phyloP scores from a whole-genome alignment of 2,888 invertebrate genomes.

The Chaetoderma sp. region DNA sequence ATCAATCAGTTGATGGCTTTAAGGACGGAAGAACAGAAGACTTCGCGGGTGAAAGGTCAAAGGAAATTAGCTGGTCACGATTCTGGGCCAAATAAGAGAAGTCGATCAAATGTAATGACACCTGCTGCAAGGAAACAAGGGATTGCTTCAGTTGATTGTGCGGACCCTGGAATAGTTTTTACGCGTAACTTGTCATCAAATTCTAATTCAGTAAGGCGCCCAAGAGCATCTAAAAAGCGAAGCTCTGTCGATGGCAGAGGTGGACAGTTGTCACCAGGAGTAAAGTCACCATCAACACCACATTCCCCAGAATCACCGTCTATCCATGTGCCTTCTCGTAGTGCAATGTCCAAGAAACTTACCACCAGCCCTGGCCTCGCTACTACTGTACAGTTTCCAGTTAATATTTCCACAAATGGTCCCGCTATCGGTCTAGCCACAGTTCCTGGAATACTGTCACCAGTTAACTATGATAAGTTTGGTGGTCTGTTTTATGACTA shows the following conservation, averaged over 20 bases:
- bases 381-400: not conserved
- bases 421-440: conserved; percentile 3
- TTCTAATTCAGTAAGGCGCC: not conserved
- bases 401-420: not conserved
- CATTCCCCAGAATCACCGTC: not conserved
- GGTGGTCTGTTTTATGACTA: conserved; percentile 52
- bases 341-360: conserved; percentile 6
- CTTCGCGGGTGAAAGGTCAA: not conserved
- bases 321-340: not conserved
- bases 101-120: not conserved
- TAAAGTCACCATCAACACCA: not conserved
- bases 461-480: conserved; percentile 38
- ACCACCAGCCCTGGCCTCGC: not conserved
- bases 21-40: conserved; percentile 3
- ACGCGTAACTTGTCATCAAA: too few relatives aligned
- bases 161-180: not conserved
- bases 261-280: not conserved
- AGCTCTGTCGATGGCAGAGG: too few relatives aligned
- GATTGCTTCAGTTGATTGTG: not conserved
- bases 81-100: too few relatives aligned
- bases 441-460: not conserved
- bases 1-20: not conserved
- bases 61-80: too few relatives aligned
- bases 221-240: not conserved
- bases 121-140: not conserved